Conservation (phyloP, 1,140 invertebrate species). For the Orchesella cincta region DNA sequence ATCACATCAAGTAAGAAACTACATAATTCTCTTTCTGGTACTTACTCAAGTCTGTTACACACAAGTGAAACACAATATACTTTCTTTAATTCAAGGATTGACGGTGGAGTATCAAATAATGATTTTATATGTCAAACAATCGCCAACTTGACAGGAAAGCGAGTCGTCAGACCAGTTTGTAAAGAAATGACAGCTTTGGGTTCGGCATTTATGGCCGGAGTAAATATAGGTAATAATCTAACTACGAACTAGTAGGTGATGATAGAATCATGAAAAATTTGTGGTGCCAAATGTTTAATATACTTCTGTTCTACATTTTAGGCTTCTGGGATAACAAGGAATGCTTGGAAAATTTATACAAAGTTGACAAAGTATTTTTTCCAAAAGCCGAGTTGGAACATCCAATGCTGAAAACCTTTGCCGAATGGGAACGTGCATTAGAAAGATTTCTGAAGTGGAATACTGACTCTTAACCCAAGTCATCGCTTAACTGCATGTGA, state of each 20-base stretch:
- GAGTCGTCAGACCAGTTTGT: constrained; percentile 69
- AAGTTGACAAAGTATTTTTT: constrained; percentile 65
- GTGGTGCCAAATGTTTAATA: no score
- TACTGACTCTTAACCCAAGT: constrained; percentile 20
- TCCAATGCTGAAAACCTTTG: constrained; percentile 44
- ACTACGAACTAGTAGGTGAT: neutral
- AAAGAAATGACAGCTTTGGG: constrained; percentile 78
- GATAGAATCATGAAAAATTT: no score
- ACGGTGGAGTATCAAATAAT: constrained; percentile 90
- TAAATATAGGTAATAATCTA: constrained; percentile 53
- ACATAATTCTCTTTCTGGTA: neutral
- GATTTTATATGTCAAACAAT: constrained; percentile 86
- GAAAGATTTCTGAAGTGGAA: constrained; percentile 71
- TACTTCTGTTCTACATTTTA: no score
- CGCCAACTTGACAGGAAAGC: constrained; percentile 73
- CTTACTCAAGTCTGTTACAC: no score
- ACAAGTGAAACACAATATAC: constrained; percentile 10
- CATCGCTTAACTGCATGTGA: neutral
- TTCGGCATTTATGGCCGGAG: constrained; percentile 77
- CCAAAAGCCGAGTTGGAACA: constrained; percentile 51
- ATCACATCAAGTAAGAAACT: constrained; percentile 63
- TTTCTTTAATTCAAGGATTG: constrained; percentile 66
- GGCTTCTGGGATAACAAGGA: constrained; percentile 72
- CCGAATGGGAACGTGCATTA: constrained; percentile 69
- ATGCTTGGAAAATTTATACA: constrained; percentile 65